Conservation (phyloP, 2,888 invertebrate species). For the Chymomyza amoena region DNA sequence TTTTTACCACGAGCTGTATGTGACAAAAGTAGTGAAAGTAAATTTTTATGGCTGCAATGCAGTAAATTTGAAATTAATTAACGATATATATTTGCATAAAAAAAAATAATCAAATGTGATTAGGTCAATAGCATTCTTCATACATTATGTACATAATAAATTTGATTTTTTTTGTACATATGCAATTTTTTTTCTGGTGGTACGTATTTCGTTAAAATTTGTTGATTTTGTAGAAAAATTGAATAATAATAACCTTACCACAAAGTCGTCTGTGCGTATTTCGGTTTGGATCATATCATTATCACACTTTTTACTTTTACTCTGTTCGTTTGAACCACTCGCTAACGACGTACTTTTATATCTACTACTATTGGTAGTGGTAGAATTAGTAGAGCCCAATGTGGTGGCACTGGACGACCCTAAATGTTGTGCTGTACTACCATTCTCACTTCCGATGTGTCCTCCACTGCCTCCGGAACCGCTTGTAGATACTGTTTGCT, state of each 20-base stretch:
- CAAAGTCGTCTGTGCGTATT: slow-evolving; percentile 85
- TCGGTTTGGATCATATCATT: slow-evolving; percentile 82
- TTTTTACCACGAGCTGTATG: slow-evolving; percentile 81
- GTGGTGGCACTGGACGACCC: slow-evolving; percentile 55
- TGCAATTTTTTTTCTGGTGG: slow-evolving; percentile 16
- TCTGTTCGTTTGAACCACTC: slow-evolving; percentile 59
- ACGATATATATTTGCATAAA: not conserved
- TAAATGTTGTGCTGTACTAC: slow-evolving; percentile 62
- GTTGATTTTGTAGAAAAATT: slow-evolving; percentile 68
- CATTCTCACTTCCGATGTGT: slow-evolving; percentile 52
- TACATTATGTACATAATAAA: slow-evolving; percentile 21
- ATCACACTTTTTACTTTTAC: slow-evolving; percentile 79
- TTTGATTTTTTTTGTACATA: slow-evolving; percentile 21
- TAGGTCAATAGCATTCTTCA: slow-evolving; percentile 18
- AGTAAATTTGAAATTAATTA: not conserved
- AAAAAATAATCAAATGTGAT: not conserved
- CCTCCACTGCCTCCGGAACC: slow-evolving; percentile 30
- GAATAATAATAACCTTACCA: slow-evolving; percentile 81
- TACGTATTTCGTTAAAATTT: slow-evolving; percentile 37
- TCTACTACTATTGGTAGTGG: slow-evolving; percentile 44
- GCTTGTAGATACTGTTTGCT: slow-evolving; percentile 15
- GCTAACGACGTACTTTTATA: slow-evolving; percentile 51
- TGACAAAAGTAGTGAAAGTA: slow-evolving; percentile 6
- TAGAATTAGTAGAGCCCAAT: slow-evolving; percentile 24
- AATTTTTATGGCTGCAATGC: not conserved